Evolutionary conservation across 2,797 vertebrate species (phyloP).

Genomic region (Melanogrammus aeglefinus): DNA sequence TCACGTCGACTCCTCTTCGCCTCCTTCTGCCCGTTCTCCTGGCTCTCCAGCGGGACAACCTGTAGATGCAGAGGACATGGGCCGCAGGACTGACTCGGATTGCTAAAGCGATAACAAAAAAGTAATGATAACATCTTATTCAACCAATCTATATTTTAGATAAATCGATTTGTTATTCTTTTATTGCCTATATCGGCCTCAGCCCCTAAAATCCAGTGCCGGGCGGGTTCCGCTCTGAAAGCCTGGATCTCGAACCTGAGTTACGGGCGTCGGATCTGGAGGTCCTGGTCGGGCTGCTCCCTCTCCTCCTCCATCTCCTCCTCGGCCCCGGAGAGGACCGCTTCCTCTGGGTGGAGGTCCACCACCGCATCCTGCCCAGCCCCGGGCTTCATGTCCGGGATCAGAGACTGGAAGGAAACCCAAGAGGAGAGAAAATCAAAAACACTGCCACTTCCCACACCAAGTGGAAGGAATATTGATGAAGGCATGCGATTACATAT

Average conservation of each 20-base stretch:
- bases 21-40: constrained; percentile 87
- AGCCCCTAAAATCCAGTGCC: neutral
- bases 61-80: constrained; percentile 35
- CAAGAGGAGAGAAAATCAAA: neutral
- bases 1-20: constrained; percentile 67
- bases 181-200: no score
- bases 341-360: constrained; percentile 88
- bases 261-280: constrained; percentile 89
- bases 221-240: neutral
- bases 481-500: neutral
- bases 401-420: constrained; percentile 77
- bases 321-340: constrained; percentile 81
- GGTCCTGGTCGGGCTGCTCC: constrained; percentile 79
- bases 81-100: neutral
- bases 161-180: no score
- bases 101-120: neutral
- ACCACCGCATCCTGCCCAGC: constrained; percentile 82
- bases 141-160: no score
- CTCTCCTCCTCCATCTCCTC: constrained; percentile 63
- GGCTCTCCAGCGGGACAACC: constrained; percentile 82
- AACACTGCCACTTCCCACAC: neutral
- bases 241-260: constrained; percentile 74
- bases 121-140: no score
- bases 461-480: neutral
- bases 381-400: constrained; percentile 84